Base-by-base conservation (phyloP, 2,797 vertebrate genomes). In the Sitta carolinensis region DNA sequence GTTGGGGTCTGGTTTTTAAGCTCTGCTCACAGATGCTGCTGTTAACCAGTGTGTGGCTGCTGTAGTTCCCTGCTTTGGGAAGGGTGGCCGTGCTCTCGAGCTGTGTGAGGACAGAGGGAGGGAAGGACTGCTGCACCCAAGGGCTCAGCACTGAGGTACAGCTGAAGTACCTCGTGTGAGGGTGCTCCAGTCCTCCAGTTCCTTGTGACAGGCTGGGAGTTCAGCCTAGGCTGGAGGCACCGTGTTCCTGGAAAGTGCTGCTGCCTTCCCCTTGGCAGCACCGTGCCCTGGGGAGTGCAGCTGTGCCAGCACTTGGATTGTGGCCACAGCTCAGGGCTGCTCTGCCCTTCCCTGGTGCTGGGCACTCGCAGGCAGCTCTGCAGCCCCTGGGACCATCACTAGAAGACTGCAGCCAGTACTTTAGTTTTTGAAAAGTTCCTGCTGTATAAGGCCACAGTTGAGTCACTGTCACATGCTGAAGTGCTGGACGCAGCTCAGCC, bases 61-160 rank as follows among this genome's bases (percentile, higher is more conserved):
- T 70, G 88, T 6, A 84, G 54, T 34, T 69, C 61, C 77, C 67
- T 83, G 58, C 67, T 45, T 47, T 3, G 3, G n/a, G 74, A 63
- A 43, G 47, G 42, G 45, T 43, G 78, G 32, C 40, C 0, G 1
- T 38, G 10, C 38, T 54, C 47, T 20, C 14, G 19, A 66, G 59
- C 90, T 83, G 2, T 4, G 0, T 32, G 36, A 30, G 73, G 32
- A 51, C 9, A 3, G 15, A 14, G 42, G 3, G 14, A 2, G 2
- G 36, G 43, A 17, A 70, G 38, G 32, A 13, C 38, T 61, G 68
- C 10, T 38, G 25, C 38, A 5, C 21, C 59, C 79, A 13, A 10
- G 32, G 16, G 47, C n/a, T 66, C 36, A 13, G 22, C 55, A 3
- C 27, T 52, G 25, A 32, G 57, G 25, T 45, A 3, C 32, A 34